phyloP scores from a whole-genome alignment of 2,797 vertebrate species.

The Threskiornis aethiopicus region DNA sequence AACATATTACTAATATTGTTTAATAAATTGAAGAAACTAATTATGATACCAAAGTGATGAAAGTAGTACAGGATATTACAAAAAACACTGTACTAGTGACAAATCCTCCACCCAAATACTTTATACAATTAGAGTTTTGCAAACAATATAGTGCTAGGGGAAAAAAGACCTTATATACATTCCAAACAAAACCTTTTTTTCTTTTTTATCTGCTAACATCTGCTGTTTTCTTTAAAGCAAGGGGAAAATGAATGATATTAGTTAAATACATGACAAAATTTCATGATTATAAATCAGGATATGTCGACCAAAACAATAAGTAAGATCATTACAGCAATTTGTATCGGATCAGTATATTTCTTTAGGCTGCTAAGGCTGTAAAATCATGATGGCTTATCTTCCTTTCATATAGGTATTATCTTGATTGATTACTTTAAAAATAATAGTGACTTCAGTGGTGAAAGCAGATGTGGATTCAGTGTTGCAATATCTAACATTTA shows the following conservation, averaged over 20 bases:
- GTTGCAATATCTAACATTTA: not conserved
- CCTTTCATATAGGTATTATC: not conserved
- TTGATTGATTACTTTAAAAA: not conserved
- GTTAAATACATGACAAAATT: not conserved
- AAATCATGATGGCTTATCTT: not conserved
- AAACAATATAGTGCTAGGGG: not conserved
- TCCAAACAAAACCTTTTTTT: not conserved
- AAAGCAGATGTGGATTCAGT: not conserved
- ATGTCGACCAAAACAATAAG: not conserved
- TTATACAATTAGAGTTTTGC: not conserved
- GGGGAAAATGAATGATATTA: not conserved
- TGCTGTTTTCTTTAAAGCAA: not conserved
- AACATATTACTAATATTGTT: not conserved
- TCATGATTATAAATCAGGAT: not conserved
- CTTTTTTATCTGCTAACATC: not conserved
- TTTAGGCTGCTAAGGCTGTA: not conserved
- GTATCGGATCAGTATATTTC: not conserved
- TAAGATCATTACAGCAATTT: not conserved
- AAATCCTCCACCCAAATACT: not conserved
- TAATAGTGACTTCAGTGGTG: not conserved
- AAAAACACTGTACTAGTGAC: not conserved
- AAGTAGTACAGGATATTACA: not conserved
- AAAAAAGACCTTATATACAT: not conserved
- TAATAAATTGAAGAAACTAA: not conserved
- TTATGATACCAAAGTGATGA: not conserved